phyloP scores from a whole-genome alignment of 2,797 vertebrate species.

The Rhinella marina region DNA sequence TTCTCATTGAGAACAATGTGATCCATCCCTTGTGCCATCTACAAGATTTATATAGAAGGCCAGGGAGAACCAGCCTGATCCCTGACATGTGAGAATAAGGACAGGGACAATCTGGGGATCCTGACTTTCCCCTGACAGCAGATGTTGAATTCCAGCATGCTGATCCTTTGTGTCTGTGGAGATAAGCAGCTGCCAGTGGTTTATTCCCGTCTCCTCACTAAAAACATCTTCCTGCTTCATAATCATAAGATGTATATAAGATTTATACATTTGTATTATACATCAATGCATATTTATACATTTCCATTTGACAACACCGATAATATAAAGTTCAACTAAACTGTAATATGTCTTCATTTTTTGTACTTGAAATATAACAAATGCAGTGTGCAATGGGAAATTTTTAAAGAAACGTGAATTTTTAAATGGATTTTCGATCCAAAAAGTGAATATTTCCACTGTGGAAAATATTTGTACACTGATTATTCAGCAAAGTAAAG shows the following conservation, averaged over 20 bases:
- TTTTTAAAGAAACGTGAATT: not conserved
- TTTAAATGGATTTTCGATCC: not conserved
- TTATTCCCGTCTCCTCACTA: not conserved
- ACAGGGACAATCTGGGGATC: too few species aligned
- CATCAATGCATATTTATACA: too few species aligned
- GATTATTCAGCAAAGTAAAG: not conserved
- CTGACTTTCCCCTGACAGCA: too few species aligned
- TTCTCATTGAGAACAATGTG: too few species aligned
- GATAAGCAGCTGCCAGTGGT: not conserved
- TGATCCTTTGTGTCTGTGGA: not conserved
- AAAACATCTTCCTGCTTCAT: not conserved
- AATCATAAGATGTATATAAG: not conserved
- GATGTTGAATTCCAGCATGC: not conserved
- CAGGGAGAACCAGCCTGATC: too few species aligned
- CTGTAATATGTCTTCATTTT: not conserved
- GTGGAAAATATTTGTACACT: not conserved
- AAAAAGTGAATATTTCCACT: too few species aligned
- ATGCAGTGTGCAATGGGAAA: not conserved
- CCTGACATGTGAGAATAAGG: not conserved
- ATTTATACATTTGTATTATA: too few species aligned
- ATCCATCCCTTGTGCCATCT: not conserved
- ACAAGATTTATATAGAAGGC: too few species aligned
- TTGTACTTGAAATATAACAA: not conserved
- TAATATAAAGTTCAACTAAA: not conserved
- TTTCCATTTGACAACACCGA: too few species aligned